A percentile compares a stretch with the other conserved stretches of the same genome.
Conservation (phyloP, 2,113 vertebrate genomes). For the Otis tarda region DNA sequence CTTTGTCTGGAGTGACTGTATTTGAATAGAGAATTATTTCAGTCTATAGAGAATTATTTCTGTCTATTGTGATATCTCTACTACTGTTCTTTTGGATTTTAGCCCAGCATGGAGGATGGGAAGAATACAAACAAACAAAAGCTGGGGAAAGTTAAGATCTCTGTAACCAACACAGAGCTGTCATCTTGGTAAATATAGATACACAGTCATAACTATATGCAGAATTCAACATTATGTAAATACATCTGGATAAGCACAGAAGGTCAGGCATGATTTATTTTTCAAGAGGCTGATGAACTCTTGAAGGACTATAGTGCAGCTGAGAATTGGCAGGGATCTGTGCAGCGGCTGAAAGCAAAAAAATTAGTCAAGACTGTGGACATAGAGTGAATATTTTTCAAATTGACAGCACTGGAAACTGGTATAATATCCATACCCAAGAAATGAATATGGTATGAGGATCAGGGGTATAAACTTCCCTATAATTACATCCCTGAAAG, state of each 20-base stretch:
- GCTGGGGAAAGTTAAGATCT: neutral
- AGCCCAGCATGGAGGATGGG: neutral
- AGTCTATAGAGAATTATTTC: neutral
- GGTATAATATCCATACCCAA: neutral
- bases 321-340: neutral
- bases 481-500: neutral
- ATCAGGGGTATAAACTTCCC: neutral
- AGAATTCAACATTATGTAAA: neutral
- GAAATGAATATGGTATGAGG: neutral
- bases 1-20: neutral
- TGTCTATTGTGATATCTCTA: neutral
- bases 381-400: neutral
- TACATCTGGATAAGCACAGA: neutral
- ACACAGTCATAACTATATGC: neutral
- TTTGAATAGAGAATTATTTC: neutral
- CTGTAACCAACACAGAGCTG: neutral
- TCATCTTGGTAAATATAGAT: neutral
- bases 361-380: neutral
- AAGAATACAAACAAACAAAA: neutral
- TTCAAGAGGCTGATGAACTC: neutral
- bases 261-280: neutral
- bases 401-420: neutral
- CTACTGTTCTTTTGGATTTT: neutral
- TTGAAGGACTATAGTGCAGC: neutral
- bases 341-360: neutral